Evolutionary conservation across 2,113 vertebrate genomes (phyloP).

Genomic region (Pomatorhinus ruficollis): DNA sequence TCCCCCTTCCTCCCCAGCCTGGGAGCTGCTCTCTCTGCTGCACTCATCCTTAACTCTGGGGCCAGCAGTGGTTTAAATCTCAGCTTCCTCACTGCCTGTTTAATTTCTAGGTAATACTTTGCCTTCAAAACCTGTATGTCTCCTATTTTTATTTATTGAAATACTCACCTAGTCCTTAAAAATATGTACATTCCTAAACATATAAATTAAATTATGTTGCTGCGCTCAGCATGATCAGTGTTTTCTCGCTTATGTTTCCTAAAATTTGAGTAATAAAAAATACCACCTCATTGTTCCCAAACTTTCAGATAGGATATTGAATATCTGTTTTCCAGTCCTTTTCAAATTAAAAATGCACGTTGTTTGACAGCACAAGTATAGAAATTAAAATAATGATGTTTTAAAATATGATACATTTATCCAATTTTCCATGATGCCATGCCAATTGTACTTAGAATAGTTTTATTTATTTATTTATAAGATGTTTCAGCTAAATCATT

Average conservation of each 20-base stretch:
- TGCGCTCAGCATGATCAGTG: neutral
- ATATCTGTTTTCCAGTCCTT: neutral
- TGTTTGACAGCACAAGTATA: neutral
- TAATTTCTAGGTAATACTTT: neutral
- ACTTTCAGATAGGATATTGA: neutral
- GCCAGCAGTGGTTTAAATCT: neutral
- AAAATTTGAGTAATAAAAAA: neutral
- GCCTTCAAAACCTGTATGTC: neutral
- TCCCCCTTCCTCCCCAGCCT: neutral
- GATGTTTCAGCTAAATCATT: neutral
- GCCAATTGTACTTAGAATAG: neutral
- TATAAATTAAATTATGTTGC: neutral
- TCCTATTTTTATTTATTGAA: neutral
- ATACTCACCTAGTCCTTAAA: neutral
- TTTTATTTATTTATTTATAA: neutral
- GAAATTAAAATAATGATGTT: neutral
- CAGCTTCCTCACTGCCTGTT: neutral
- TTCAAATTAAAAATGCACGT: neutral
- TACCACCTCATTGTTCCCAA: neutral
- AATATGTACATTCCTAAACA: neutral
- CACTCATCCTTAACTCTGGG: slow-evolving; percentile 38
- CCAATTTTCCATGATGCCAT: neutral
- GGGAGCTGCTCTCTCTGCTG: neutral
- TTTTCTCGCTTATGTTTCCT: neutral
- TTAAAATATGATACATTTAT: neutral